Base-by-base conservation (phyloP, 2,888 invertebrate species). In the Meloe dianella region DNA sequence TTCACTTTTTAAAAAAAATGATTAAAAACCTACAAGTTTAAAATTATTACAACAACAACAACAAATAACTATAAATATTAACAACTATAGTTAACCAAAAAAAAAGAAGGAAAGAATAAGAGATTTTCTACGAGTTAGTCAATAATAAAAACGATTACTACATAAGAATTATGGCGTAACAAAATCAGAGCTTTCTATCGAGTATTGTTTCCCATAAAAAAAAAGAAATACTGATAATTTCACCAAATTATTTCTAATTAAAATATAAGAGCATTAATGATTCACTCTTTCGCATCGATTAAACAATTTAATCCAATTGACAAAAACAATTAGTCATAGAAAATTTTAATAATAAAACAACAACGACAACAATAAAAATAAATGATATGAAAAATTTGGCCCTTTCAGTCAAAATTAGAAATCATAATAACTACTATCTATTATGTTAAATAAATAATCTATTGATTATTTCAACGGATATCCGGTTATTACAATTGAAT, bases 101-200 rank as follows among this genome's bases (percentile, higher is more conserved):
- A 17, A 3, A 41, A 17, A 2, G 12, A 27, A 41, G 20, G 9
- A 47, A 20, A 47, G 20, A 47, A 47, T 47, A 3, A 47, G 9
- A 47, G 47, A 20, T 47, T 47, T 47, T 47, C 4, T n/a, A 20
- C 2, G 9, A 35, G 9, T 47, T 47, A 20, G 47, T 47, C 47
- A 47, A 47, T 47, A 47, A 47, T 47, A 47, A 47, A 17, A 47
- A 9, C 20, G 47, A 20, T 47, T 47, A 20, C 47, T 47, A 20
- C 20, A 47, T 10, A 35, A 41, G 14, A 20, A 47, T 47, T 47
- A 3, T 47, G 47, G 47, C 20, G 47, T 47, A 47, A 47, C 47
- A 47, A 47, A 47, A 47, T 47, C 9, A 47, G 47, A 47, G 47
- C 47, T 47, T 47, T 47, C 47, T 47, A 35, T 35, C 35, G 35